phyloP scores from a whole-genome alignment of 2,113 vertebrate genomes.

The Laterallus jamaicensis region DNA sequence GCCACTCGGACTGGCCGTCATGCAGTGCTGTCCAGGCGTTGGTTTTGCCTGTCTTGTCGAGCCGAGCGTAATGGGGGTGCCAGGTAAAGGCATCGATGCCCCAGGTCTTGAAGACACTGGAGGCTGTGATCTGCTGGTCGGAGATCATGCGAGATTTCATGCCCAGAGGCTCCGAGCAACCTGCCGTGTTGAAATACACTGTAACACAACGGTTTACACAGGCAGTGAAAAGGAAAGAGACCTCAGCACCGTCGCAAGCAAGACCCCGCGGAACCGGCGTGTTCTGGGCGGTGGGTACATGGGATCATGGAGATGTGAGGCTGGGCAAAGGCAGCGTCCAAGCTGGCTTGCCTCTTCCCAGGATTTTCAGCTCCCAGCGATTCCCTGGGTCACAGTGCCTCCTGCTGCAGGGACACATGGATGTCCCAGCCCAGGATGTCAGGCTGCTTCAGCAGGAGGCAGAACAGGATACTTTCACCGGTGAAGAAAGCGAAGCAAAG shows the following conservation, averaged over 20 bases:
- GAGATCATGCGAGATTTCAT: constrained; percentile 88
- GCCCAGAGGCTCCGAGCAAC: constrained; percentile 90
- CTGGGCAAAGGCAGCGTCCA: not conserved
- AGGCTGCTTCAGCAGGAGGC: not conserved
- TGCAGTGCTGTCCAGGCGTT: constrained; percentile 90
- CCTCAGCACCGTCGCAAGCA: not conserved
- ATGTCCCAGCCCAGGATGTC: not conserved
- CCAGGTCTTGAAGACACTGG: constrained; percentile 90
- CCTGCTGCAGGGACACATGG: constrained; percentile 6
- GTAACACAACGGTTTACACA: constrained; percentile 72
- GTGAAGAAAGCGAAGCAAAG: not conserved
- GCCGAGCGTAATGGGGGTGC: constrained; percentile 86
- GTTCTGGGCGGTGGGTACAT: not conserved
- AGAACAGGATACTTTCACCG: not conserved
- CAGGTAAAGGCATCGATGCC: constrained; percentile 89
- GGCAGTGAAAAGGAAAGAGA: constrained; percentile 52
- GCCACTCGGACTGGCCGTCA: constrained; percentile 85
- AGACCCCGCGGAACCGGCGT: not conserved
- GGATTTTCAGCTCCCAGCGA: not conserved
- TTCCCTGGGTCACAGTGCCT: constrained; percentile 51
- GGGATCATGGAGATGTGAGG: not conserved
- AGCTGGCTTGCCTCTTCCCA: fast-evolving
- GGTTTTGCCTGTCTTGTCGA: constrained; percentile 92
- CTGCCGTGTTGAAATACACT: constrained; percentile 87
- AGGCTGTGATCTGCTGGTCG: constrained; percentile 87